phyloP scores from a whole-genome alignment of 2,797 vertebrate species.

The Xiphorhynchus erythropygius region DNA sequence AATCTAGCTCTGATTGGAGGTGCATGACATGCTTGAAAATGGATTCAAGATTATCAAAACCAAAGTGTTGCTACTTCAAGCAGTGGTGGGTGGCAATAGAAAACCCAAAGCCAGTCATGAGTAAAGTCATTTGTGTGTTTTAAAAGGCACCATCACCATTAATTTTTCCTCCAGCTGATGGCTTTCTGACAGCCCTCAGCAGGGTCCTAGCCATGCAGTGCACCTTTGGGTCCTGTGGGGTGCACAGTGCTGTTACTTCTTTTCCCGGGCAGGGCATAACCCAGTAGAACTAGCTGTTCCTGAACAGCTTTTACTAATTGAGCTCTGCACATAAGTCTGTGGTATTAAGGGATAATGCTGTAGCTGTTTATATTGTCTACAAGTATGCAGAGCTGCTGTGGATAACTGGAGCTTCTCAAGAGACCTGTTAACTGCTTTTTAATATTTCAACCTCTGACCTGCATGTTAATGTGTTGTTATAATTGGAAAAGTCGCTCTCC shows the following conservation, averaged over 20 bases:
- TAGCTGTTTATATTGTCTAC: slow-evolving; percentile 41
- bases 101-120: not conserved
- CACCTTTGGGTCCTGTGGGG: not conserved
- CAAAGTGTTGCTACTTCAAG: not conserved
- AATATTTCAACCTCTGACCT: slow-evolving; percentile 46
- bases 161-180: not conserved
- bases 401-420: not conserved
- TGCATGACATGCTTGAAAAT: not conserved
- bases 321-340: not conserved
- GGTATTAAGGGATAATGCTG: slow-evolving; percentile 19
- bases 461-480: slow-evolving; percentile 50
- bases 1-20: not conserved
- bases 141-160: not conserved
- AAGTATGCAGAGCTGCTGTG: slow-evolving; percentile 33
- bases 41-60: not conserved
- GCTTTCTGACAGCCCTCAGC: not conserved
- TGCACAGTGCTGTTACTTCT: not conserved
- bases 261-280: not conserved
- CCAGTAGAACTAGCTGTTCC: not conserved
- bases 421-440: slow-evolving; percentile 48
- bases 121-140: not conserved
- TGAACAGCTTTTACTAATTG: slow-evolving; percentile 12
- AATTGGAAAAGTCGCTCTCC: slow-evolving; percentile 47
- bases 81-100: not conserved
- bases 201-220: not conserved